Conservation (phyloP, 1,140 invertebrate genomes). For the Oedothorax gibbosus region DNA sequence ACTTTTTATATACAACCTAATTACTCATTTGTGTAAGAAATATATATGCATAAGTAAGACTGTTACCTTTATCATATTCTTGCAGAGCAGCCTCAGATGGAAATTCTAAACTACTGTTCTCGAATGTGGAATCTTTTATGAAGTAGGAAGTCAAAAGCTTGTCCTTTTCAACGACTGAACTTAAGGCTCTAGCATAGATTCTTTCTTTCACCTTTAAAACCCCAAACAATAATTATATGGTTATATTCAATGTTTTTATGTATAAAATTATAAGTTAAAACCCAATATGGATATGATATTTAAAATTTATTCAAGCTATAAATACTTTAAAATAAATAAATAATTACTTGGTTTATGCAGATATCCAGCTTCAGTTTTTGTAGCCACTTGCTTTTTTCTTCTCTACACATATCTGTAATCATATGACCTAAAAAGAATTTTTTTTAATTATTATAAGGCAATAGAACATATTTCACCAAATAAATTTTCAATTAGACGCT, state of each 20-base stretch:
- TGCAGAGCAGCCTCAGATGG: constrained; percentile 63
- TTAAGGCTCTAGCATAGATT: constrained; percentile 66
- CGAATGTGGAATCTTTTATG: constrained; percentile 63
- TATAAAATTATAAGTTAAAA: too few relatives aligned
- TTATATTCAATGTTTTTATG: too few relatives aligned
- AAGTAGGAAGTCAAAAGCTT: constrained; percentile 65
- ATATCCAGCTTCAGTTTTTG: constrained; percentile 63
- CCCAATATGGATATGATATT: too few relatives aligned
- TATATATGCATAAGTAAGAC: neutral
- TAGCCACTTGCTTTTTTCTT: constrained; percentile 69
- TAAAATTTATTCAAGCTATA: neutral
- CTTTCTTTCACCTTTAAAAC: constrained; percentile 63
- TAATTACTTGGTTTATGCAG: constrained; percentile 62
- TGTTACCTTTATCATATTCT: constrained; percentile 67
- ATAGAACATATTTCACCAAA: too few relatives aligned
- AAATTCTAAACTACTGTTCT: constrained; percentile 63
- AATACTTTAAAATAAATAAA: constrained; percentile 2
- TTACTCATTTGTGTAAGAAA: neutral
- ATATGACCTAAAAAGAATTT: constrained; percentile 70
- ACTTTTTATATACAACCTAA: too few relatives aligned
- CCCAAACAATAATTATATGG: neutral
- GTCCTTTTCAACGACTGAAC: constrained; percentile 63
- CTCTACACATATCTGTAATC: constrained; percentile 70
- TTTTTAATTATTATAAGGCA: too few relatives aligned
- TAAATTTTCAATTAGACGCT: too few relatives aligned